Evolutionary conservation across 2,888 invertebrate species (phyloP).

Genomic region (Phytoseiulus persimilis): DNA sequence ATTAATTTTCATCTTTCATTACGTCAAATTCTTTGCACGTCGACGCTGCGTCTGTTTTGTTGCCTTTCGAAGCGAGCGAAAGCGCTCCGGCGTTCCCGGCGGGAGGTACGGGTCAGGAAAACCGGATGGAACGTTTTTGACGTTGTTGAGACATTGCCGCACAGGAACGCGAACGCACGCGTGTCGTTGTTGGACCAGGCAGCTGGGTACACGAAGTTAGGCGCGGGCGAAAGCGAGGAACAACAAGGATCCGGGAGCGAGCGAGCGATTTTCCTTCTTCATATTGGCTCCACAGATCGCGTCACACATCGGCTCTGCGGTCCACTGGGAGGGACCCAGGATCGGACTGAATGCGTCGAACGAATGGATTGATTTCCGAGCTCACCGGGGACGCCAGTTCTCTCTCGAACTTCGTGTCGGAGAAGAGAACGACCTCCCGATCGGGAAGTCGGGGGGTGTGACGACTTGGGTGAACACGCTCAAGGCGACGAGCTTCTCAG

Average conservation of each 20-base stretch:
- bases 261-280: background rate
- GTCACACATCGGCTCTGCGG: background rate
- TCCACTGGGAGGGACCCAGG: background rate
- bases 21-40: background rate
- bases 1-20: background rate
- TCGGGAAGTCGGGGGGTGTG: too few relatives aligned
- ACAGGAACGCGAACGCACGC: too few relatives aligned
- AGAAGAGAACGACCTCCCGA: too few relatives aligned
- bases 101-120: too few relatives aligned
- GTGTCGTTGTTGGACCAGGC: too few relatives aligned
- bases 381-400: background rate
- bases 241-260: background rate
- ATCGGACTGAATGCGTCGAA: background rate
- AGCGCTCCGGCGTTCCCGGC: background rate
- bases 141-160: too few relatives aligned
- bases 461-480: too few relatives aligned
- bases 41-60: background rate
- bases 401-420: too few relatives aligned
- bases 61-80: background rate
- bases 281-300: background rate
- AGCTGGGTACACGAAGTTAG: too few relatives aligned
- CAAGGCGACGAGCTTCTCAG: too few relatives aligned
- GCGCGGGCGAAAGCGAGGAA: background rate
- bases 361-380: background rate
- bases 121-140: too few relatives aligned